phyloP scores from a whole-genome alignment of 1,140 invertebrate genomes.

The Phenacoccus solenopsis region DNA sequence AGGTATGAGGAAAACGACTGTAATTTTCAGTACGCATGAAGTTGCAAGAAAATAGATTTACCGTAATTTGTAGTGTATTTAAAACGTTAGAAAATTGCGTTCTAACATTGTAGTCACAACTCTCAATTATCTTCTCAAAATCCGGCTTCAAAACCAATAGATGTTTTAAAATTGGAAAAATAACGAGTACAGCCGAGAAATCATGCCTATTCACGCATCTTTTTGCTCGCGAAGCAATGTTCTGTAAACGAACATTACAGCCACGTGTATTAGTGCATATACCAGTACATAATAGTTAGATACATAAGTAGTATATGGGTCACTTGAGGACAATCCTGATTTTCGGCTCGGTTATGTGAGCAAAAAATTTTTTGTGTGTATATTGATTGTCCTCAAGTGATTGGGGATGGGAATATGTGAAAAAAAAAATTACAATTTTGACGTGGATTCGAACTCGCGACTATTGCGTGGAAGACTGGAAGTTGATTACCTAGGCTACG shows the following conservation, averaged over 20 bases:
- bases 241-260: conserved; percentile 36
- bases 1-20: background rate
- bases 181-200: conserved; percentile 65
- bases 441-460: too few relatives aligned
- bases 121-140: conserved; percentile 63
- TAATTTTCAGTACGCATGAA: too few relatives aligned
- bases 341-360: too few relatives aligned
- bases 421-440: too few relatives aligned
- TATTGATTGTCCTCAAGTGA: too few relatives aligned
- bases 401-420: too few relatives aligned
- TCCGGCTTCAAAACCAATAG: conserved; percentile 66
- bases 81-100: conserved; percentile 60
- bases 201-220: conserved; percentile 67
- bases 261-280: background rate
- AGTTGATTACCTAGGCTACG: too few relatives aligned
- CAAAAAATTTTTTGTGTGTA: too few relatives aligned
- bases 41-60: too few relatives aligned
- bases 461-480: too few relatives aligned
- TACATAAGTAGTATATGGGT: too few relatives aligned
- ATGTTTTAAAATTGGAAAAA: conserved; percentile 78
- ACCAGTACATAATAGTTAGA: background rate
- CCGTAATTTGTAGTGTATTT: conserved; percentile 59
- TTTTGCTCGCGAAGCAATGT: conserved; percentile 60
- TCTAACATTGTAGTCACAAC: conserved; percentile 53
- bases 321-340: too few relatives aligned